These are phyloP conservation scores for Cyclophora punctaria DNA, from an alignment of 2,888 invertebrate species.

Conservation along the genomic window DNA sequence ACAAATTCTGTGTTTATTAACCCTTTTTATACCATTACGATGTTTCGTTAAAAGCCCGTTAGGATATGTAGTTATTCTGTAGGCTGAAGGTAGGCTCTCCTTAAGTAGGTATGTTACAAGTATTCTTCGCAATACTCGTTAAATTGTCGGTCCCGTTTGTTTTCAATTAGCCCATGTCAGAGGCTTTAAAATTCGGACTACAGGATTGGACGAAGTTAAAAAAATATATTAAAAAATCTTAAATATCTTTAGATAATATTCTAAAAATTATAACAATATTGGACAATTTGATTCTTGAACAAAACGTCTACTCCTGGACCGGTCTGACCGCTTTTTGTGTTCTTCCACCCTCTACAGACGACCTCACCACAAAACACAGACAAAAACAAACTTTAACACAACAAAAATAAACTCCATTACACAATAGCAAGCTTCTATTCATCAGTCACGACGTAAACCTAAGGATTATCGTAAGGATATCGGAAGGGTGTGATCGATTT, in stretches of 20 bases:
- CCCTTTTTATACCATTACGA: too few relatives aligned
- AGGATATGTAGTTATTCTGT: too few relatives aligned
- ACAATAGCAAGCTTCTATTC: slow-evolving; percentile 20
- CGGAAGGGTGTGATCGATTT: slow-evolving; percentile 22
- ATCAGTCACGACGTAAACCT: slow-evolving; percentile 62
- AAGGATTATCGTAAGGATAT: slow-evolving; percentile 59
- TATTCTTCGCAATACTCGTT: too few relatives aligned
- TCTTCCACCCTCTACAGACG: slow-evolving; percentile 60
- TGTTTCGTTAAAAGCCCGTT: too few relatives aligned
- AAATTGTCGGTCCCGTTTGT: too few relatives aligned
- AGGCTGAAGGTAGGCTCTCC: too few relatives aligned
- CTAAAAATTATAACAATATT: slow-evolving; percentile 54
- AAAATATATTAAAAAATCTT: slow-evolving; percentile 7
- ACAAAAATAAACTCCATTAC: slow-evolving; percentile 19
- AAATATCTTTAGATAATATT: slow-evolving; percentile 32
- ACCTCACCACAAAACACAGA: slow-evolving; percentile 22
- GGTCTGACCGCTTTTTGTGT: slow-evolving; percentile 64
- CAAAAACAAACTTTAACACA: slow-evolving; percentile 15
- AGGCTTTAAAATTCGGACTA: too few relatives aligned
- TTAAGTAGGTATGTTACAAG: too few relatives aligned
- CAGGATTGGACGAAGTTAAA: neutral
- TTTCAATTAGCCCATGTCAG: too few relatives aligned
- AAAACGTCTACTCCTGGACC: slow-evolving; percentile 50
- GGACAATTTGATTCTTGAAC: slow-evolving; percentile 45
- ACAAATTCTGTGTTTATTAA: too few relatives aligned